A percentile compares a stretch with the other conserved stretches of the same genome.
Conservation (phyloP, 2,797 vertebrate species). For the Poeciliopsis gracilis region DNA sequence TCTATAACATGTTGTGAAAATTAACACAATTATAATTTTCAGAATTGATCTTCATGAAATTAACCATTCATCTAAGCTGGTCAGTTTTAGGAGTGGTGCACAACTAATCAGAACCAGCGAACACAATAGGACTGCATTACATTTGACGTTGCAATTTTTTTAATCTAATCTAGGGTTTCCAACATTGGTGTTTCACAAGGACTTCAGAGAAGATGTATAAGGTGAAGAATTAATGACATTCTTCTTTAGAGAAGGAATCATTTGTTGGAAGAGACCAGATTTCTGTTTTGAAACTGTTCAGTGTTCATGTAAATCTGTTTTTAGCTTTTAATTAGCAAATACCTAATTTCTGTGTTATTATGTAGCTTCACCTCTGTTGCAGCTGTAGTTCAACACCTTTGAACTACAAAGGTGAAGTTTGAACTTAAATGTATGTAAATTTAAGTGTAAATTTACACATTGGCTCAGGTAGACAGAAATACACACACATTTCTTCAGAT, state of each 20-base stretch:
- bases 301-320: slow-evolving; percentile 42
- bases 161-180: no score
- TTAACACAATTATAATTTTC: no score
- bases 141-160: no score
- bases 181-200: slow-evolving; percentile 5
- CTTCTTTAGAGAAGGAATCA: slow-evolving; percentile 35
- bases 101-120: no score
- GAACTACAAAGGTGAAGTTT: no score
- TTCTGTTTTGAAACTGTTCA: slow-evolving; percentile 45
- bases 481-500: background rate
- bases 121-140: no score
- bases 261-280: slow-evolving; percentile 55
- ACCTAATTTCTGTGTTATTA: slow-evolving; percentile 33
- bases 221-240: slow-evolving; percentile 40
- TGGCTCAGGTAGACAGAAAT: slow-evolving; percentile 9
- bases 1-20: no score
- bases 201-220: slow-evolving; percentile 14
- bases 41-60: no score
- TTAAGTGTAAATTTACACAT: slow-evolving; percentile 18
- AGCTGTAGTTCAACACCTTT: slow-evolving; percentile 2
- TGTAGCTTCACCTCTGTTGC: slow-evolving; percentile 11
- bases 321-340: slow-evolving; percentile 54
- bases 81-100: no score
- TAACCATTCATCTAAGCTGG: background rate
- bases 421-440: no score